phyloP scores from a whole-genome alignment of 2,113 vertebrate genomes.

The Pelusios castaneus region DNA sequence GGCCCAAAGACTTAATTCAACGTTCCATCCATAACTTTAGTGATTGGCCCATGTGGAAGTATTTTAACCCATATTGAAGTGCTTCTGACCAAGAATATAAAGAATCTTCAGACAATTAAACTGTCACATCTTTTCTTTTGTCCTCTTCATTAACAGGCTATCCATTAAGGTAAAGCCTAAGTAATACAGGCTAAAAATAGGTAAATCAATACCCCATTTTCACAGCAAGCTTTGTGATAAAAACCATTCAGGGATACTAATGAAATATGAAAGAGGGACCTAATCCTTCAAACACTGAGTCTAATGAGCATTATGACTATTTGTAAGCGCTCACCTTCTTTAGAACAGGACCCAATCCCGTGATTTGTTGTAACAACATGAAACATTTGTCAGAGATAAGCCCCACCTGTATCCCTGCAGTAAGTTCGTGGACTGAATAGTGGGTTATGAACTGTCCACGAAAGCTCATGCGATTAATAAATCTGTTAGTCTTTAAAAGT shows the following conservation, averaged over 20 bases:
- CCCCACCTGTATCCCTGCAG: neutral
- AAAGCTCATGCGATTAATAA: too few relatives aligned
- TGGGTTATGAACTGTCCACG: too few relatives aligned
- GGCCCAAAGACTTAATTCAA: neutral
- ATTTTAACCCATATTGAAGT: neutral
- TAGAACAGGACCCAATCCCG: neutral
- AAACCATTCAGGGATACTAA: neutral
- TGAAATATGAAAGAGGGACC: neutral
- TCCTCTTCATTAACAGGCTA: neutral
- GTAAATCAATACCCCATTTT: neutral
- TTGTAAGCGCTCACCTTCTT: neutral
- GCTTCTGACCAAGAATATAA: neutral
- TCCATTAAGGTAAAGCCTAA: neutral
- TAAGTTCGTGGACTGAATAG: too few relatives aligned
- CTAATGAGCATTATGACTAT: neutral
- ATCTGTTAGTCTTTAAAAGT: too few relatives aligned
- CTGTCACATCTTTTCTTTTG: neutral
- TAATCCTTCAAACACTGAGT: neutral
- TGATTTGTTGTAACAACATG: neutral
- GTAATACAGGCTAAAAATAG: neutral
- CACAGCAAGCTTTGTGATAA: neutral
- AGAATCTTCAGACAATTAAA: neutral
- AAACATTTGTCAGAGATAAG: neutral
- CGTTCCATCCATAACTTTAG: neutral
- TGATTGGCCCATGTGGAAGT: neutral